phyloP scores from a whole-genome alignment of 1,140 invertebrate species.

The Brachionus rotundiformis region DNA sequence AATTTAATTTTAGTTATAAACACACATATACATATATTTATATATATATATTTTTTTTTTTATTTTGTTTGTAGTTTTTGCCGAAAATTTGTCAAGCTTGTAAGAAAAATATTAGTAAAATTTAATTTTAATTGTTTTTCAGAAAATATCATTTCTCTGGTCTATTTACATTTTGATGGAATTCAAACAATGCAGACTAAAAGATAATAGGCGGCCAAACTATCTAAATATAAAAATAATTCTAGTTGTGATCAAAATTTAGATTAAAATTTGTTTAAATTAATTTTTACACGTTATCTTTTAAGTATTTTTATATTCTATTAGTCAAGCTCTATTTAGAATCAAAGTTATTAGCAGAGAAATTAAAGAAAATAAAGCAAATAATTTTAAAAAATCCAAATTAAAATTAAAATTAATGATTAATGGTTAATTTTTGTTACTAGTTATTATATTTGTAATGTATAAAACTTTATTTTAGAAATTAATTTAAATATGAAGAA shows the following conservation, averaged over 20 bases:
- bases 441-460: background rate
- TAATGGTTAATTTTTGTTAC: background rate
- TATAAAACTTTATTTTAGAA: background rate
- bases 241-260: too few relatives aligned
- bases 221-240: too few relatives aligned
- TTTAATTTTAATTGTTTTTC: too few relatives aligned
- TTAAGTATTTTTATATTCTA: background rate
- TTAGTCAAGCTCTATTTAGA: constrained; percentile 13
- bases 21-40: too few relatives aligned
- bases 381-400: background rate
- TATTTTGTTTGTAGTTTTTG: too few relatives aligned
- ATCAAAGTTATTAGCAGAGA: too few relatives aligned
- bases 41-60: too few relatives aligned
- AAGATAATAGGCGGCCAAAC: background rate
- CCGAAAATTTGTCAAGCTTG: background rate
- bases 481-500: too few relatives aligned
- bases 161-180: background rate
- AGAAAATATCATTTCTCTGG: background rate
- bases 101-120: too few relatives aligned
- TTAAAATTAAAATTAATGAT: background rate
- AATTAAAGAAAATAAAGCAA: too few relatives aligned
- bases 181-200: background rate
- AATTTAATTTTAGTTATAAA: too few relatives aligned
- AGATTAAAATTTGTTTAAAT: too few relatives aligned
- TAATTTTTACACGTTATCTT: background rate